Evolutionary conservation across 2,113 vertebrate genomes (phyloP), one percentile per base, ranked within the genome.

Genomic region (Scolopax mira): DNA sequence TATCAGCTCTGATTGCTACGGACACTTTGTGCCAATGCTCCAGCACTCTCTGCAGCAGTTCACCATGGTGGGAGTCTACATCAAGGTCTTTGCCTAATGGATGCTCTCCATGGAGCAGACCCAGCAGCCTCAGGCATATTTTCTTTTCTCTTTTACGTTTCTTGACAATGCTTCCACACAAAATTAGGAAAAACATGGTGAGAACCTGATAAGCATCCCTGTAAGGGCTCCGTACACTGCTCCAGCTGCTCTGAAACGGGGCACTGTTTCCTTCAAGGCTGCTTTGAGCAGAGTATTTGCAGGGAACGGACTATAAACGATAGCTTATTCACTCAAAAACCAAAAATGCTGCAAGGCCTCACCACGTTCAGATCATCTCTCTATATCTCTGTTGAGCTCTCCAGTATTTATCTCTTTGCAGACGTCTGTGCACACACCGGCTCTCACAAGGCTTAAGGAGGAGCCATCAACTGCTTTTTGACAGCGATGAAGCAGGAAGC

Each of bases 311-410:
- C 24, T 33, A 3, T 25, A 64, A 57, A 4, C 0, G 2, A 27
- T 23, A 52, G 8, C 18, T 74, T 35, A 25, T 30, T 64, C 27
- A 17, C 52, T 44, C 54, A 30, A 12, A 42, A 51, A 30, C 16
- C 55, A 70, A 48, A 94, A 88, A 7, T 0, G 0, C 57, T 64
- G 19, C 46, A 37, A 89, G 77, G 60, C 21, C 51, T 78, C 64
- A 6, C 27, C 37, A 22, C 0, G 0, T 51, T 74, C 54, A 66
- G 30, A 62, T 85, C 8, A 1, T 14, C 48, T 27, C 16, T 22
- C 41, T 25, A 1, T 1, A 27, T 16, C 54, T 37, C 51, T 2
- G 1, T 2, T 25, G 61, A 58, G 33, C 52, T 61, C 64, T 39
- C 62, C 28, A 18, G 27, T 1, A n/a, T 31, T 67, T 21, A 9